Base-by-base conservation (phyloP, 2,113 vertebrate genomes). In the Arvicanthis niloticus region DNA sequence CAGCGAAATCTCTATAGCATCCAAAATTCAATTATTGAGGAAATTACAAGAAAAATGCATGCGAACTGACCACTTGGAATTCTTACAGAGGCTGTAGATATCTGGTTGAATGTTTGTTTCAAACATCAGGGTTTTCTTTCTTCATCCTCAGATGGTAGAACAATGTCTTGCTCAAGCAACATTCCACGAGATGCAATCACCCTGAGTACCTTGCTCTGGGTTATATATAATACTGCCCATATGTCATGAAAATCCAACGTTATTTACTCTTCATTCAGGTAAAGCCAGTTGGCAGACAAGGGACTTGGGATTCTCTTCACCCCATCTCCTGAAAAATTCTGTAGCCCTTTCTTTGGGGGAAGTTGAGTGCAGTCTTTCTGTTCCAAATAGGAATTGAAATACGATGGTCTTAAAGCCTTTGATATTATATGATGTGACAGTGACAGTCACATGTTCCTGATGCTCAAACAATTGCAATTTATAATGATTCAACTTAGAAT, bases 21-120 rank as follows among this genome's bases (percentile, higher is more conserved):
- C 84, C 75, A 89, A 93, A 93, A 97, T 78, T 82, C 65, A 62
- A 88, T 91, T 68, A 82, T 89, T 91, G n/a, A 94, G 82, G 86
- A 96, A 97, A 93, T 97, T 68, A 73, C 84, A 70, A 95, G 48
- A 67, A 89, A 91, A 91, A 94, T 91, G 34, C 56, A 95, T 89
- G 88, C 31, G 77, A 97, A 94, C n/a, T 37, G 22, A 77, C 65
- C 60, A 73, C 16, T 82, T 65, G 60, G 29, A 95, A 78, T 95
- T 96, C 76, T 89, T 65, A 94, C 58, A 73, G 22, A 60, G 62
- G 80, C 37, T 51, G n/a, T 40, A 81, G 77, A 70, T 17, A 87
- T 96, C 73, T 91, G 73, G 78, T 91, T 89, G 53, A 78, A 7
- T 73, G 7, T 56, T 93, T 68, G 67, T 88, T 65, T 24, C 26